These are phyloP conservation scores for Chaetops frenatus DNA, from an alignment of 2,113 vertebrate genomes.

Conservation along the genomic window DNA sequence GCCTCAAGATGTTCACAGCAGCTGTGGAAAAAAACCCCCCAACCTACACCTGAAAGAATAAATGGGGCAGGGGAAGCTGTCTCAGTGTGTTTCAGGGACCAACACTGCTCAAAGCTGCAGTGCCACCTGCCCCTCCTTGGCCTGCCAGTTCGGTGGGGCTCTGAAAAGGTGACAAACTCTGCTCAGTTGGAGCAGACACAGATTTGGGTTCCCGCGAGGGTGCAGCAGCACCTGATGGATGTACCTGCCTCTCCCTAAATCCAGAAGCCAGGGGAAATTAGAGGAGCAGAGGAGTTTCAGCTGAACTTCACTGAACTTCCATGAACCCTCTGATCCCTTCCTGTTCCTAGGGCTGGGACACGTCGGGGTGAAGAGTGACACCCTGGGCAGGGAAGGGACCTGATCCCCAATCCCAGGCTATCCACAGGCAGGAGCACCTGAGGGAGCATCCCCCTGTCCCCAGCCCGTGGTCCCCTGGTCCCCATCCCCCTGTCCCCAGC, in stretches of 20 bases:
- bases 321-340: neutral
- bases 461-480: too few relatives aligned
- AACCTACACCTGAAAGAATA: neutral
- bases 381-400: neutral
- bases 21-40: neutral
- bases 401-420: rapidly evolving
- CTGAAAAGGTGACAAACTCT: neutral
- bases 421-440: neutral
- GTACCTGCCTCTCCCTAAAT: neutral
- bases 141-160: neutral
- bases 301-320: rapidly evolving
- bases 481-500: rapidly evolving
- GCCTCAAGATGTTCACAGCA: neutral
- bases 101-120: too few relatives aligned
- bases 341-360: neutral
- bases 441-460: neutral
- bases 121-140: neutral
- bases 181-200: rapidly evolving
- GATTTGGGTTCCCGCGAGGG: neutral
- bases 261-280: rapidly evolving
- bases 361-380: neutral
- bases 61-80: neutral
- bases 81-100: neutral
- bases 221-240: neutral
- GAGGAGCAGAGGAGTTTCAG: neutral